Percentiles rank a stretch among this genome's conserved stretches.
Conservation (phyloP, 2,888 invertebrate species). For the Campoletis raptor region DNA sequence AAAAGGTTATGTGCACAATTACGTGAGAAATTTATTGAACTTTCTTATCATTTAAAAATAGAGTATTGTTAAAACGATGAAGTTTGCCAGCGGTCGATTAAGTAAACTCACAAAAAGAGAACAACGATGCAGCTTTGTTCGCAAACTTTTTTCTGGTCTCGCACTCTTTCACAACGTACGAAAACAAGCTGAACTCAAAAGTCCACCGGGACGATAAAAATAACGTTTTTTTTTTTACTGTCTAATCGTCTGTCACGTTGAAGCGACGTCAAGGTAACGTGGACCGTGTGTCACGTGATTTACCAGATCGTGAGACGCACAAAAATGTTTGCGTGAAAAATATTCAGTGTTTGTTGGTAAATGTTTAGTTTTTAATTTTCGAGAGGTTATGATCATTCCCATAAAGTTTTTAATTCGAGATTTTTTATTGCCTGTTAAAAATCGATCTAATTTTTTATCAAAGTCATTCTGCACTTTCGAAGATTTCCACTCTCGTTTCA, state of each 20-base stretch:
- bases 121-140: not conserved
- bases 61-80: too few species aligned
- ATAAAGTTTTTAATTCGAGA: too few species aligned
- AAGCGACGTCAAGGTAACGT: not conserved
- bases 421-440: too few species aligned
- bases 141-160: not conserved
- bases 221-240: not conserved
- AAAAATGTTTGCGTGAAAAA: not conserved
- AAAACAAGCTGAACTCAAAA: not conserved
- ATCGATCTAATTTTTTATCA: too few species aligned
- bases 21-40: too few species aligned
- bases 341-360: not conserved
- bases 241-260: not conserved
- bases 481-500: too few species aligned
- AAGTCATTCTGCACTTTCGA: too few species aligned
- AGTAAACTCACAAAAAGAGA: too few species aligned
- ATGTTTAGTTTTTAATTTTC: not conserved
- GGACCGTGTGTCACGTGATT: not conserved
- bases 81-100: too few species aligned
- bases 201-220: constrained; percentile 27
- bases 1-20: too few species aligned
- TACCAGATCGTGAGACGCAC: not conserved
- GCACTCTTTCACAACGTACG: not conserved
- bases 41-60: too few species aligned
- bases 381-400: too few species aligned